Conservation (phyloP, 1,140 invertebrate genomes). For the Helicoverpa zea region DNA sequence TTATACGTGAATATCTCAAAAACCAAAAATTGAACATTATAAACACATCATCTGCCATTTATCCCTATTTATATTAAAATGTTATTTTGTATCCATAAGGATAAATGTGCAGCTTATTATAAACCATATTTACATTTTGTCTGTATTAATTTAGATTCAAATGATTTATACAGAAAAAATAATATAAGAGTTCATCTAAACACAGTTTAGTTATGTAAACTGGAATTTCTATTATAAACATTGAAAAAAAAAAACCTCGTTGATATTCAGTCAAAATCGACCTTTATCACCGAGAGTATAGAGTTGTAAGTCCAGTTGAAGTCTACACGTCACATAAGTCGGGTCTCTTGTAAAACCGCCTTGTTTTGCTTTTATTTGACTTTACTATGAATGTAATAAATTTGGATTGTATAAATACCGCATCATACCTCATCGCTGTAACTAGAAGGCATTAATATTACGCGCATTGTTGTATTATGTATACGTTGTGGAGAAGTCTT, state of each 20-base stretch:
- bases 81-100: no score
- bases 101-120: no score
- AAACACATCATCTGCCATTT: not conserved
- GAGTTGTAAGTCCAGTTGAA: constrained; percentile 22
- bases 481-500: not conserved
- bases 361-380: constrained; percentile 35
- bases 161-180: not conserved
- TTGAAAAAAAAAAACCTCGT: not conserved
- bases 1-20: not conserved
- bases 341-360: not conserved
- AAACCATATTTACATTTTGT: not conserved
- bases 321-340: constrained; percentile 17
- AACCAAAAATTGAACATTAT: not conserved
- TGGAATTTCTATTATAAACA: not conserved
- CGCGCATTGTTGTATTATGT: not conserved
- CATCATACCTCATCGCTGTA: constrained; percentile 69
- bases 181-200: not conserved
- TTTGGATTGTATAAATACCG: constrained; percentile 61
- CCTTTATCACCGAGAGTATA: not conserved
- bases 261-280: constrained; percentile 3
- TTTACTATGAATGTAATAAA: constrained; percentile 20
- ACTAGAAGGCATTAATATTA: constrained; percentile 37
- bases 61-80: no score
- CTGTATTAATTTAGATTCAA: not conserved
- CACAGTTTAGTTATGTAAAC: not conserved